Percentiles rank a stretch among this genome's conserved stretches.
Conservation (phyloP, 2,797 vertebrate species). For the Bradypodion ventrale region DNA sequence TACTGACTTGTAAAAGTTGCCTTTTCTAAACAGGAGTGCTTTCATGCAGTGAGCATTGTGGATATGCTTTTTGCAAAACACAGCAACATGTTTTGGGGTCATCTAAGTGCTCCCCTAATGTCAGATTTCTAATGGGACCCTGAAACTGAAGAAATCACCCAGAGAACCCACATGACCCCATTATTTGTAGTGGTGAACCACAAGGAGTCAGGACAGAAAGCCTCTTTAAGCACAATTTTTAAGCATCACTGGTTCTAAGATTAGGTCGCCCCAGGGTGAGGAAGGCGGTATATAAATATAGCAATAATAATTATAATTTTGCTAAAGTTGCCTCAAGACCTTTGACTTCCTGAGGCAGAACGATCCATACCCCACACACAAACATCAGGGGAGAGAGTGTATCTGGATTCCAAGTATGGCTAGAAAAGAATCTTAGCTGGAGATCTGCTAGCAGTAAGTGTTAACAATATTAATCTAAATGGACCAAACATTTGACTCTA, state of each 20-base stretch:
- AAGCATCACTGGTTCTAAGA: neutral
- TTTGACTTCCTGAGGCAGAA: neutral
- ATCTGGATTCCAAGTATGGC: too few relatives aligned
- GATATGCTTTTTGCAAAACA: constrained; percentile 34
- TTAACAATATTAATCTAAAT: too few relatives aligned
- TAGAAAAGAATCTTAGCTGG: too few relatives aligned
- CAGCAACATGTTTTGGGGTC: constrained; percentile 14
- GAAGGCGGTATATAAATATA: too few relatives aligned
- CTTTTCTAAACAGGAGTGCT: constrained; percentile 27
- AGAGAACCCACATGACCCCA: neutral
- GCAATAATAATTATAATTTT: too few relatives aligned
- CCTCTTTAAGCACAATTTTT: neutral
- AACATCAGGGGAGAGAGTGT: too few relatives aligned
- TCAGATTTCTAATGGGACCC: neutral
- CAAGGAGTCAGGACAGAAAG: neutral
- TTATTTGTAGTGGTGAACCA: neutral
- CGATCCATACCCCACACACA: too few relatives aligned
- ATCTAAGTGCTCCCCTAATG: neutral
- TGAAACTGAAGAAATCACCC: neutral
- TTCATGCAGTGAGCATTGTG: constrained; percentile 18
- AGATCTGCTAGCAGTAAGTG: too few relatives aligned
- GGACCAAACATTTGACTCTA: too few relatives aligned
- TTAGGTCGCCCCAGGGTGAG: too few relatives aligned
- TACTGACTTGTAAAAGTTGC: constrained; percentile 55
- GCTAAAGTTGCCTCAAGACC: too few relatives aligned